Percentiles rank a stretch among this genome's conserved stretches.
Conservation (phyloP, 2,113 vertebrate species). For the Xiphophorus maculatus region DNA sequence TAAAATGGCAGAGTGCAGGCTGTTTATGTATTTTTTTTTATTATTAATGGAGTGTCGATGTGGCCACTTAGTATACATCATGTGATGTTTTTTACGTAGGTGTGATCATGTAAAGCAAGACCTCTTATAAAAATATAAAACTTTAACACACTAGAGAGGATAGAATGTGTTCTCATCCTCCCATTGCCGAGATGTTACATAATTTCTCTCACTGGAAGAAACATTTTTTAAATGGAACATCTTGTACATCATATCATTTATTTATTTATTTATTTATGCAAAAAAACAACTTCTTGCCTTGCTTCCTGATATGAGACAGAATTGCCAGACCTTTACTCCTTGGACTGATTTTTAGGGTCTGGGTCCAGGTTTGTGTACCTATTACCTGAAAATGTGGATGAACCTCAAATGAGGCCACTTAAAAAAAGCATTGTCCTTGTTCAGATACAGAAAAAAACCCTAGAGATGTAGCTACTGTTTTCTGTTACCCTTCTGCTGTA, state of each 20-base stretch:
- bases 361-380: not conserved
- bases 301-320: not conserved
- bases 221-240: not conserved
- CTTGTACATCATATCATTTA: not conserved
- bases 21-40: not conserved
- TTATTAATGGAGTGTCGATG: too few species aligned
- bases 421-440: conserved; percentile 60
- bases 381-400: conserved; percentile 27
- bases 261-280: not conserved
- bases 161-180: not conserved
- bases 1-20: not conserved
- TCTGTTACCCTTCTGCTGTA: conserved; percentile 41
- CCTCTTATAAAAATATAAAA: not conserved
- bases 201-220: not conserved
- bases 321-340: not conserved
- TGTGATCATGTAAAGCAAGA: too few species aligned
- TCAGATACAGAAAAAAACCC: conserved; percentile 55
- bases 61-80: not conserved
- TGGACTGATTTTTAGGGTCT: not conserved
- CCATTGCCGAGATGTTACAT: not conserved
- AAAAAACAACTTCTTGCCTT: not conserved
- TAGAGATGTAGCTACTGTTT: conserved; percentile 50
- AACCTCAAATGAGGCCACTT: conserved; percentile 67
- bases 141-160: not conserved
- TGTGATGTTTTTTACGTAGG: not conserved